These are phyloP conservation scores for Drosophila punjabiensis DNA, from an alignment of 1,140 invertebrate species.

Conservation along the genomic window DNA sequence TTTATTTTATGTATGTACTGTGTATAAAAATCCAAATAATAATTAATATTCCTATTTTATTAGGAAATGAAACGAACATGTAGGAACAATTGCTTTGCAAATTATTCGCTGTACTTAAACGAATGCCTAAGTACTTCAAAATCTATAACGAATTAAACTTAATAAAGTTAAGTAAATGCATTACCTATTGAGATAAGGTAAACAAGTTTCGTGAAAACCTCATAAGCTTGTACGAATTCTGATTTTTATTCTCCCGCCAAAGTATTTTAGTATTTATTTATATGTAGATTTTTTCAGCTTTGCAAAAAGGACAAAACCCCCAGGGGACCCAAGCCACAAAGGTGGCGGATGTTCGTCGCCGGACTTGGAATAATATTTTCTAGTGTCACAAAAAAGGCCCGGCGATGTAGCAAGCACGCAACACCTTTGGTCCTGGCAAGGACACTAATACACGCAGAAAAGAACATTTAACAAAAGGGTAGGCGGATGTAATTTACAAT, in stretches of 20 bases:
- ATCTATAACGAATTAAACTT: not conserved
- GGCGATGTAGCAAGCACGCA: constrained; percentile 40
- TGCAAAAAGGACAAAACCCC: constrained; percentile 54
- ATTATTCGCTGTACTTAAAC: no score
- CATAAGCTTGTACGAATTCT: not conserved
- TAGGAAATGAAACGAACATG: not conserved
- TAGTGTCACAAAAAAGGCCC: constrained; percentile 66
- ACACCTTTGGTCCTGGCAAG: constrained; percentile 61
- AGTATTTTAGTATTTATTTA: constrained; percentile 81
- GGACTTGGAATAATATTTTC: constrained; percentile 63
- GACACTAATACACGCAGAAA: constrained; percentile 33
- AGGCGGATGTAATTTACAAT: constrained; percentile 82
- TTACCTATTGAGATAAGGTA: not conserved
- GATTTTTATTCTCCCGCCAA: constrained; percentile 37
- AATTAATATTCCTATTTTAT: not conserved
- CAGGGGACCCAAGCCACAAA: constrained; percentile 52
- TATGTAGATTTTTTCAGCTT: constrained; percentile 74
- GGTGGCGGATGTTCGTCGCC: constrained; percentile 73
- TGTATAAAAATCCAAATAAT: not conserved
- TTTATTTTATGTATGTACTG: not conserved
- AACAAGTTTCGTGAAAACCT: not conserved
- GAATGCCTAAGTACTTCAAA: not conserved
- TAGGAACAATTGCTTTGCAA: not conserved
- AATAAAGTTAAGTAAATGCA: not conserved
- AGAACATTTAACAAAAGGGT: constrained; percentile 70